These are phyloP conservation scores for Trematocara nigrifrons DNA, from an alignment of 2,113 vertebrate species.

Conservation along the genomic window DNA sequence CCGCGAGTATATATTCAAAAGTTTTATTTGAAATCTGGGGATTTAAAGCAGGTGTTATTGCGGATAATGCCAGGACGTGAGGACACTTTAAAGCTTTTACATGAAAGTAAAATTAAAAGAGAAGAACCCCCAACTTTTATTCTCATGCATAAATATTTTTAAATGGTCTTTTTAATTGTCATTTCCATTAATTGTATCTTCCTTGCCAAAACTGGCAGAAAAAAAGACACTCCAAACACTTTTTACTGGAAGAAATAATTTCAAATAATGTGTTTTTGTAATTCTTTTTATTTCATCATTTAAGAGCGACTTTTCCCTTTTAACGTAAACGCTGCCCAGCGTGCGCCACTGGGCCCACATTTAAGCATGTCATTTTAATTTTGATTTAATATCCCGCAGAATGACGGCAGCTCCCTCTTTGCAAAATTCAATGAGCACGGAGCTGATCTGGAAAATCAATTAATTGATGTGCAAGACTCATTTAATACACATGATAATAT, in stretches of 20 bases:
- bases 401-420: conserved; percentile 4
- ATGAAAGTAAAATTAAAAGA: neutral
- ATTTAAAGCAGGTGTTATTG: conserved; percentile 8
- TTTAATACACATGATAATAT: conserved; percentile 61
- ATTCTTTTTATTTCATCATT: neutral
- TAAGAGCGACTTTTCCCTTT: neutral
- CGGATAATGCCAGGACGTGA: neutral
- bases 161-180: neutral
- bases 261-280: neutral
- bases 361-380: conserved; percentile 61
- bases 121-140: neutral
- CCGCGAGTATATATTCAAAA: conserved; percentile 2
- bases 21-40: neutral
- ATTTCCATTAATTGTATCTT: neutral
- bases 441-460: conserved; percentile 65
- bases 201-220: neutral
- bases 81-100: neutral
- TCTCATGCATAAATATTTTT: neutral
- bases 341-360: conserved; percentile 17
- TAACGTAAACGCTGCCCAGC: conserved; percentile 15
- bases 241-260: neutral
- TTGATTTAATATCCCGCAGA: conserved; percentile 50
- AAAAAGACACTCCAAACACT: neutral
- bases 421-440: conserved; percentile 48
- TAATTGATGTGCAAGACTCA: conserved; percentile 44